Conservation (phyloP, 2,888 invertebrate genomes). For the Cryptocephalus primarius region DNA sequence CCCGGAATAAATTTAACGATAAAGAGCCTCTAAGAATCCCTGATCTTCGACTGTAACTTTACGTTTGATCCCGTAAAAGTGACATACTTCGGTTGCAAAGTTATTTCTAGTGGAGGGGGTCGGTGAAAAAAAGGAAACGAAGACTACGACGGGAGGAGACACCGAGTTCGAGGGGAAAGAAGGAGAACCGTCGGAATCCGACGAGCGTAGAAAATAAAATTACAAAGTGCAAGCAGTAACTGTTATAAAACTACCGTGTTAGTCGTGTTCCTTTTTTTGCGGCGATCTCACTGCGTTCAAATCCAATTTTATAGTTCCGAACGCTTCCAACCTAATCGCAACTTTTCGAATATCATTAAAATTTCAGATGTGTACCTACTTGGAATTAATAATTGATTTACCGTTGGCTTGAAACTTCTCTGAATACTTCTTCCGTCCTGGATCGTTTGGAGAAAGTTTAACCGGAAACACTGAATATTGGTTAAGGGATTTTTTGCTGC, state of each 20-base stretch:
- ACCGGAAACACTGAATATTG: no score
- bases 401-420: no score
- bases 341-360: no score
- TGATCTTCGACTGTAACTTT: slow-evolving; percentile 4
- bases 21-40: no score
- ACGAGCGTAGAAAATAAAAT: slow-evolving; percentile 19
- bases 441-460: no score
- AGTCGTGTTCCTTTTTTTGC: slow-evolving; percentile 11
- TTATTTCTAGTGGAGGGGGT: slow-evolving; percentile 5
- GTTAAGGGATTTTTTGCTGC: no score
- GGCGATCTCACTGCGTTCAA: background rate
- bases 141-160: no score
- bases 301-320: background rate
- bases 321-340: background rate
- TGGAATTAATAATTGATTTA: no score
- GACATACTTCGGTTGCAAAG: slow-evolving; percentile 11
- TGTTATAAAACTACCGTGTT: slow-evolving; percentile 16
- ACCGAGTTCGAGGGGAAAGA: slow-evolving; percentile 8
- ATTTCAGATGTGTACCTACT: no score
- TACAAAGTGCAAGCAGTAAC: slow-evolving; percentile 20
- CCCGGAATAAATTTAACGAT: no score
- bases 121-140: no score
- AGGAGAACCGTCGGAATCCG: slow-evolving; percentile 14
- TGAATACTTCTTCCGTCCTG: no score
- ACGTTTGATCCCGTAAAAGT: slow-evolving; percentile 16